Percentiles rank a stretch among this genome's conserved stretches.
Evolutionary conservation across 2,888 invertebrate species (phyloP).

Genomic region (Hypena proboscidalis): DNA sequence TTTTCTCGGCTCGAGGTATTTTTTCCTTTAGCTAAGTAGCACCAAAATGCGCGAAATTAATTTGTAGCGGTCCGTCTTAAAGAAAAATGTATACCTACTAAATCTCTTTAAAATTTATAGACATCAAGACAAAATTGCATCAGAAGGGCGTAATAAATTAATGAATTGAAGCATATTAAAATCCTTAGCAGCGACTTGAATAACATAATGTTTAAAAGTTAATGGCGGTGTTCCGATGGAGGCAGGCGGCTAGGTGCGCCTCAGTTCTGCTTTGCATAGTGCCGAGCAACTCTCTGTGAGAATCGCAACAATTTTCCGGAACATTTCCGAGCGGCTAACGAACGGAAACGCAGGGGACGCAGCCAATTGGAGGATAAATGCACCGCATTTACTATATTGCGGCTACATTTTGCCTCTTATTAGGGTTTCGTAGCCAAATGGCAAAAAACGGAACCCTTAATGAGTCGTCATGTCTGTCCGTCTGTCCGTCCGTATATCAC

Average conservation of each 20-base stretch:
- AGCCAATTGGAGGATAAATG: conserved; percentile 81
- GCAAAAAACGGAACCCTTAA: too few species aligned
- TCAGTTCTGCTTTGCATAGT: conserved; percentile 66
- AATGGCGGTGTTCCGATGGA: conserved; percentile 32
- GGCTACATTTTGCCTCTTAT: conserved; percentile 76
- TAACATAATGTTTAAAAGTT: conserved; percentile 33
- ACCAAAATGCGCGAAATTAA: conserved; percentile 18
- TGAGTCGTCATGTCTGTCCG: too few species aligned
- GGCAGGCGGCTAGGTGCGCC: conserved; percentile 40
- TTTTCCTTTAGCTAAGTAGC: conserved; percentile 14
- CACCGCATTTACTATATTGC: conserved; percentile 79
- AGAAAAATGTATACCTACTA: conserved; percentile 11
- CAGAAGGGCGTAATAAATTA: conserved; percentile 8
- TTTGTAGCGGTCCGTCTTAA: conserved; percentile 9
- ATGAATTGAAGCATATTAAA: conserved; percentile 5
- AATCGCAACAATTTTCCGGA: conserved; percentile 79
- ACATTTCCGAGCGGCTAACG: conserved; percentile 79
- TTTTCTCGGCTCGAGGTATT: conserved; percentile 15
- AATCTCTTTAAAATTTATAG: conserved; percentile 13
- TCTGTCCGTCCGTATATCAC: too few species aligned
- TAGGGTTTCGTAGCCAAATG: too few species aligned
- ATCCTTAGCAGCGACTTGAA: conserved; percentile 18
- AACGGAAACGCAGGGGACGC: conserved; percentile 80
- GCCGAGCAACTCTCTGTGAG: conserved; percentile 57
- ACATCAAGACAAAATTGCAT: conserved; percentile 13